Evolutionary conservation across 2,888 invertebrate genomes (phyloP).

Genomic region (Thalpophila matura): DNA sequence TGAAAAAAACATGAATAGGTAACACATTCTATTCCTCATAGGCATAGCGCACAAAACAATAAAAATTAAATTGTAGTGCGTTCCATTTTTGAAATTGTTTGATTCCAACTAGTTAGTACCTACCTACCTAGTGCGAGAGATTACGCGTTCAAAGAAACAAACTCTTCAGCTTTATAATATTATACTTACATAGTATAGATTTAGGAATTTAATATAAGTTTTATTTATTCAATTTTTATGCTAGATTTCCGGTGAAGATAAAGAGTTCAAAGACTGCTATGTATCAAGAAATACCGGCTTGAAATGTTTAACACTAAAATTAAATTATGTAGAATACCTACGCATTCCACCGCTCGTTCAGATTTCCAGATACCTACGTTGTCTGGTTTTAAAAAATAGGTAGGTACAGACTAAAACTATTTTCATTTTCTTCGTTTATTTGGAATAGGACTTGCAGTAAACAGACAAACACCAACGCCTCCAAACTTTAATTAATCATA

Average conservation of each 20-base stretch:
- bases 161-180: no score
- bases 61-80: no score
- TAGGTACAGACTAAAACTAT: constrained; percentile 52
- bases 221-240: constrained; percentile 12
- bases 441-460: constrained; percentile 33
- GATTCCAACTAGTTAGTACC: no score
- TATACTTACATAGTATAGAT: not conserved
- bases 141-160: no score
- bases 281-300: constrained; percentile 36
- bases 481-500: constrained; percentile 33
- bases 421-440: constrained; percentile 46
- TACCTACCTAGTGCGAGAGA: no score
- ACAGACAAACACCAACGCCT: constrained; percentile 26
- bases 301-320: constrained; percentile 51
- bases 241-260: constrained; percentile 15
- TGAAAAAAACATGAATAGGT: no score
- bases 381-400: constrained; percentile 49
- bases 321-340: constrained; percentile 50
- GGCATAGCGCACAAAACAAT: no score
- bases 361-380: constrained; percentile 40
- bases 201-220: constrained; percentile 7
- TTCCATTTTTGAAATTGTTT: no score
- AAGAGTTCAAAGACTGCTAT: constrained; percentile 56
- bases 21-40: no score
- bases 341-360: constrained; percentile 39